These are phyloP conservation scores for Isotomurus palustris DNA, from an alignment of 2,888 invertebrate species.

Conservation along the genomic window DNA sequence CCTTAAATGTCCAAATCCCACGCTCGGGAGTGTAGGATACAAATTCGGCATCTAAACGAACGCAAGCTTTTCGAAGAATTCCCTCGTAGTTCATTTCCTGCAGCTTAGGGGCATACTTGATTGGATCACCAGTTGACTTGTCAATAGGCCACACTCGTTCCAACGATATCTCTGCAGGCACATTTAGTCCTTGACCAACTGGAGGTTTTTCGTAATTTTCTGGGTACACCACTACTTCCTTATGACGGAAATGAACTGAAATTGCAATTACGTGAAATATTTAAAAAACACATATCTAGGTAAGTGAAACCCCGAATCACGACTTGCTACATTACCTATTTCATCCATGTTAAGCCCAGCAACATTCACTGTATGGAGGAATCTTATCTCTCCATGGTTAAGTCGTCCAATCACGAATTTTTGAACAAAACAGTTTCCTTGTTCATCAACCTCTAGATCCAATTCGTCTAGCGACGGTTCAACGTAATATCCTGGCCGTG, in stretches of 20 bases:
- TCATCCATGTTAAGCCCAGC: constrained; percentile 80
- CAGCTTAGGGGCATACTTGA: constrained; percentile 15
- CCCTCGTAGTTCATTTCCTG: constrained; percentile 37
- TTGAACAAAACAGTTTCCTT: constrained; percentile 76
- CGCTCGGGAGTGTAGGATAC: constrained; percentile 32
- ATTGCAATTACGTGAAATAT: no score
- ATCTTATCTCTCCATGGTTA: constrained; percentile 86
- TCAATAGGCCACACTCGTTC: constrained; percentile 93
- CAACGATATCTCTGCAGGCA: constrained; percentile 77
- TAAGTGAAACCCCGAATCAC: neutral
- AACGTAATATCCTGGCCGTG: constrained; percentile 82
- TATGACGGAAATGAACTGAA: constrained; percentile 87
- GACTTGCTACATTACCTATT: constrained; percentile 57
- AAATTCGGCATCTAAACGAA: constrained; percentile 32
- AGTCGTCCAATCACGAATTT: constrained; percentile 82
- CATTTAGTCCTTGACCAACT: constrained; percentile 80
- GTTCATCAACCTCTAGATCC: constrained; percentile 63
- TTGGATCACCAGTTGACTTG: constrained; percentile 53
- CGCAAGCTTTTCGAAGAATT: constrained; percentile 32
- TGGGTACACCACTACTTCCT: constrained; percentile 93
- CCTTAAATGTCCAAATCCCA: constrained; percentile 41
- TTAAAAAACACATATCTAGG: constrained; percentile 31
- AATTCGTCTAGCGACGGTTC: constrained; percentile 80
- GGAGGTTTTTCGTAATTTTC: constrained; percentile 78
- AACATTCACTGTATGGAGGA: constrained; percentile 77